These are phyloP conservation scores for Antheraea yamamai DNA, from an alignment of 2,888 invertebrate species.

Conservation along the genomic window DNA sequence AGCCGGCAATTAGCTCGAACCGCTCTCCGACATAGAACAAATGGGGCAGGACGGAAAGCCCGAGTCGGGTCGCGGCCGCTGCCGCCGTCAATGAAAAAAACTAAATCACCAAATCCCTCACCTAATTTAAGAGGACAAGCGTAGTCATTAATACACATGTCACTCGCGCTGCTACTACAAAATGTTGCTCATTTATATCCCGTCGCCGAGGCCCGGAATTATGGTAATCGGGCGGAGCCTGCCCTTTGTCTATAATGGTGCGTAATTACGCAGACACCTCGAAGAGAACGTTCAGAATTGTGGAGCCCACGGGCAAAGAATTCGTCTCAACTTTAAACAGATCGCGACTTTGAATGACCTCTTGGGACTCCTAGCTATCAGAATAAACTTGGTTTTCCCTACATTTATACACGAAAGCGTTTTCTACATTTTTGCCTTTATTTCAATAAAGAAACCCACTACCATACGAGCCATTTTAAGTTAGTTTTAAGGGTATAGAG, in stretches of 20 bases:
- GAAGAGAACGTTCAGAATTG: constrained; percentile 71
- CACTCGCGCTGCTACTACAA: constrained; percentile 79
- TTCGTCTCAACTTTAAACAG: constrained; percentile 80
- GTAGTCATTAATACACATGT: constrained; percentile 81
- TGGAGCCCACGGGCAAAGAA: constrained; percentile 67
- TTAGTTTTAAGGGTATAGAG: neutral
- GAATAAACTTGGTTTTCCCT: constrained; percentile 57
- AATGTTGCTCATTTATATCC: constrained; percentile 80
- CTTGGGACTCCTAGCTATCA: constrained; percentile 67
- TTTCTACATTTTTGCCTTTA: neutral
- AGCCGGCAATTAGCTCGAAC: constrained; percentile 17
- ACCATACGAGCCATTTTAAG: neutral
- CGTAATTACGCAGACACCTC: constrained; percentile 80
- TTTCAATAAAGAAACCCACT: neutral
- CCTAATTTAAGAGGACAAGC: constrained; percentile 81
- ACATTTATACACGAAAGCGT: neutral
- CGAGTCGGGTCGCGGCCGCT: constrained; percentile 29
- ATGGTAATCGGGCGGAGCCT: constrained; percentile 80
- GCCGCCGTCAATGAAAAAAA: constrained; percentile 68
- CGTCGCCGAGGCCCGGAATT: constrained; percentile 76
- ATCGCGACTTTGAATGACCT: constrained; percentile 75
- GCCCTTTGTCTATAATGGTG: constrained; percentile 81
- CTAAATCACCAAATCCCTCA: constrained; percentile 77
- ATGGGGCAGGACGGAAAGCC: neutral
- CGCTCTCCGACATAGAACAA: constrained; percentile 6